phyloP scores from a whole-genome alignment of 2,888 invertebrate genomes.

The Harmothoe impar region DNA sequence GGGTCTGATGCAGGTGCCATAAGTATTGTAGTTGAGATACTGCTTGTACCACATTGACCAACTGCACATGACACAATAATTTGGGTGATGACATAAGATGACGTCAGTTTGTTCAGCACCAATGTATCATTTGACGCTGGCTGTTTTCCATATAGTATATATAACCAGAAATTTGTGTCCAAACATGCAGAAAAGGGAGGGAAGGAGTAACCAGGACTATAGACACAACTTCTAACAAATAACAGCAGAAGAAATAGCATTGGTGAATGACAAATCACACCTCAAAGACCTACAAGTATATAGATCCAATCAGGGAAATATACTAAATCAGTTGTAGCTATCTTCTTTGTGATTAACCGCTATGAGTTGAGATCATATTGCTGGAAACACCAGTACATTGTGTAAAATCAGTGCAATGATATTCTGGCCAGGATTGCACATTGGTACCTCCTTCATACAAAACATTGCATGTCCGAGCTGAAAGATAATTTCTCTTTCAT shows the following conservation, averaged over 20 bases:
- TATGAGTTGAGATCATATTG: not conserved
- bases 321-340: not conserved
- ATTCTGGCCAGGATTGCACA: not conserved
- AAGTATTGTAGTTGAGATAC: not conserved
- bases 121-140: not conserved
- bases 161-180: not conserved
- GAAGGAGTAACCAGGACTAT: not conserved
- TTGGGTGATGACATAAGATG: too few species aligned
- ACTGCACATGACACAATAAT: not conserved
- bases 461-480: too few species aligned
- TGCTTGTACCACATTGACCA: not conserved
- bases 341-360: not conserved
- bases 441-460: too few species aligned
- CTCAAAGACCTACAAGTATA: not conserved
- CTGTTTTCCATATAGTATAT: not conserved
- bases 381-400: not conserved
- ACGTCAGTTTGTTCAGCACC: not conserved
- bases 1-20: not conserved
- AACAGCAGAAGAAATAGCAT: not conserved
- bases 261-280: not conserved
- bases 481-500: too few species aligned
- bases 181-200: not conserved
- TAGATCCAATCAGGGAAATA: not conserved
- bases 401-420: too few species aligned
- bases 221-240: too few species aligned